phyloP scores from a whole-genome alignment of 2,888 invertebrate genomes.

The Plemyria rubiginata region DNA sequence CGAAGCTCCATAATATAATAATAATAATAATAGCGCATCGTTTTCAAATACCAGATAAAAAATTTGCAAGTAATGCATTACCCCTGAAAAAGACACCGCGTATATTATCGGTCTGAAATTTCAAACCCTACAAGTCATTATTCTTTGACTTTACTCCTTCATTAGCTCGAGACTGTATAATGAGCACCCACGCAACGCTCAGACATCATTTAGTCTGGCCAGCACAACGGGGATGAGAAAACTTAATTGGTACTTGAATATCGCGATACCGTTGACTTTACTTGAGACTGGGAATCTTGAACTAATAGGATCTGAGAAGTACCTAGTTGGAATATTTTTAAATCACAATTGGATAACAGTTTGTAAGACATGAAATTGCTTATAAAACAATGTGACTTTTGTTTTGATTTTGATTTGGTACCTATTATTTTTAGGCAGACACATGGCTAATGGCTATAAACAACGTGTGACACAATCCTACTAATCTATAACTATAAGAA shows the following conservation, averaged over 20 bases:
- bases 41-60: too few species aligned
- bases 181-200: conserved; percentile 39
- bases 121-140: conserved; percentile 21
- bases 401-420: too few species aligned
- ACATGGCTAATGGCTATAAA: too few species aligned
- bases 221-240: conserved; percentile 31
- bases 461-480: too few species aligned
- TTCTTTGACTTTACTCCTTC: conserved; percentile 36
- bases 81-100: conserved; percentile 7
- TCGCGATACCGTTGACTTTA: conserved; percentile 21
- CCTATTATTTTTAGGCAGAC: too few species aligned
- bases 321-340: neutral
- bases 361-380: neutral
- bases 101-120: conserved; percentile 15
- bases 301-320: conserved; percentile 3
- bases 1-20: too few species aligned
- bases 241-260: conserved; percentile 32
- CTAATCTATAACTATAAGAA: too few species aligned
- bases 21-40: too few species aligned
- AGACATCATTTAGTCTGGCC: conserved; percentile 39
- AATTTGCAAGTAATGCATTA: neutral
- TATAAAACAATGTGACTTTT: neutral
- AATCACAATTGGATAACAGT: neutral
- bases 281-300: conserved; percentile 11
- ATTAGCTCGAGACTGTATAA: conserved; percentile 40